Base-by-base conservation (phyloP, 2,797 vertebrate genomes). In the Oreochromis mossambicus region DNA sequence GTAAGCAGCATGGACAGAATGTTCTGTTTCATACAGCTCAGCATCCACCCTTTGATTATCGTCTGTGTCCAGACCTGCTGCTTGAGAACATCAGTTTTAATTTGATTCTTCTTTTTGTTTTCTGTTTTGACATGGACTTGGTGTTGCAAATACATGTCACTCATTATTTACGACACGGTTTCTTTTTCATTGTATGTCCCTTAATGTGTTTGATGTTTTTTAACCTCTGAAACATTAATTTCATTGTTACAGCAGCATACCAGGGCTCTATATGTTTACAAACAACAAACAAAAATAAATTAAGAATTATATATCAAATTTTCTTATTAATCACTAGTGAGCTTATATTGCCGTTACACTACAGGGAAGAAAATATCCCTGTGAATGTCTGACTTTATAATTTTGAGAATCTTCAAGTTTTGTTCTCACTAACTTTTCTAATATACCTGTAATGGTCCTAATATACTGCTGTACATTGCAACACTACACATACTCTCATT, bases 1-100 rank as follows among this genome's bases (percentile, higher is more conserved):
- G 79, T 87, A 82, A 83, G 85, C 84, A 87, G 92, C 91, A 94
- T 94, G 90, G 80, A 86, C 85, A 84, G n/a, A 87, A 48, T 32
- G 7, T 61, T 77, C 70, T 78, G 86, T 92, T 91, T 92, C 88
- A 87, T 34, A 79, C 48, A 73, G 50, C 78, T 68, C 82, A 84
- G 38, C 79, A 34, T 43, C 76, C 51, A 24, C 13, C 43, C 51
- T 81, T 55, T 54, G 41, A 43, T 55, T 76, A 36, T 52, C n/a
- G 54, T 14, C 15, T 7, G 24, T 54, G 29, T 66, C 15, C 51
- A 82, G 34, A 80, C 50, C 43, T 55, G 46, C n/a, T 63, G 48
- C 32, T 63, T 75, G 54, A 46, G 73, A 52, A 36, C 9, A 77
- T 75, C 21, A 1, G 17, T 51, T 36, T 77, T 79, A 14, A 55